Percentiles rank a stretch among this genome's conserved stretches.
These are phyloP conservation scores for Acanthochromis polyacanthus DNA, from an alignment of 2,113 vertebrate genomes.

Conservation along the genomic window DNA sequence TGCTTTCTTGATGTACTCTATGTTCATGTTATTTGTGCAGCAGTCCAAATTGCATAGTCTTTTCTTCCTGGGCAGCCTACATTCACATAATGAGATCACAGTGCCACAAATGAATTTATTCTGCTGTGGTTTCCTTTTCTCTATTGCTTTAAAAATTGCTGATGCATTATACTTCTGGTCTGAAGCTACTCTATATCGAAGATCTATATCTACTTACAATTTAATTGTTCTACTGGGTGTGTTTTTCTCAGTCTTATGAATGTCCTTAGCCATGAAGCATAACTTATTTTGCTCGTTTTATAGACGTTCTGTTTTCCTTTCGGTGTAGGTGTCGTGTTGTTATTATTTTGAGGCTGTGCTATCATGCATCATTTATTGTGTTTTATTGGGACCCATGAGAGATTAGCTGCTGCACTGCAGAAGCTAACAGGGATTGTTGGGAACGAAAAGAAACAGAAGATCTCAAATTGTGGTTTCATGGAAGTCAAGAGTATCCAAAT, in stretches of 20 bases:
- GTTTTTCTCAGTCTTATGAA: conserved; percentile 8
- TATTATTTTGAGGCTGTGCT: conserved; percentile 1
- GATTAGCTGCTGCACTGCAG: neutral
- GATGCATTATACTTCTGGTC: conserved; percentile 29
- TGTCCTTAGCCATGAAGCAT: neutral
- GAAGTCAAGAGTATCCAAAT: conserved; percentile 13
- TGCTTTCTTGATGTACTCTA: conserved; percentile 5
- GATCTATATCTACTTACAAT: conserved; percentile 38
- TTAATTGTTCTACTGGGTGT: conserved; percentile 24
- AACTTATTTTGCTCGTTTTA: conserved; percentile 9
- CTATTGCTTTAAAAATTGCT: conserved; percentile 29
- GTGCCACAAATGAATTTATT: conserved; percentile 49
- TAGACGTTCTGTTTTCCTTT: conserved; percentile 15
- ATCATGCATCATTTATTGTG: neutral
- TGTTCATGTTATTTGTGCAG: conserved; percentile 32
- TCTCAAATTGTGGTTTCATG: neutral
- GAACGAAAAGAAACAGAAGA: neutral
- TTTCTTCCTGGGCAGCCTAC: conserved; percentile 24
- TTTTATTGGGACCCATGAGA: conserved; percentile 13
- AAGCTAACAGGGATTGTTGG: neutral
- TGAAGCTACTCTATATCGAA: conserved; percentile 19
- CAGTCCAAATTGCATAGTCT: neutral
- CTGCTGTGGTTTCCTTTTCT: conserved; percentile 42
- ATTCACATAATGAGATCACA: conserved; percentile 49
- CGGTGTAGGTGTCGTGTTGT: neutral